Base-by-base conservation (phyloP, 2,797 vertebrate species). In the Leuciscus waleckii region DNA sequence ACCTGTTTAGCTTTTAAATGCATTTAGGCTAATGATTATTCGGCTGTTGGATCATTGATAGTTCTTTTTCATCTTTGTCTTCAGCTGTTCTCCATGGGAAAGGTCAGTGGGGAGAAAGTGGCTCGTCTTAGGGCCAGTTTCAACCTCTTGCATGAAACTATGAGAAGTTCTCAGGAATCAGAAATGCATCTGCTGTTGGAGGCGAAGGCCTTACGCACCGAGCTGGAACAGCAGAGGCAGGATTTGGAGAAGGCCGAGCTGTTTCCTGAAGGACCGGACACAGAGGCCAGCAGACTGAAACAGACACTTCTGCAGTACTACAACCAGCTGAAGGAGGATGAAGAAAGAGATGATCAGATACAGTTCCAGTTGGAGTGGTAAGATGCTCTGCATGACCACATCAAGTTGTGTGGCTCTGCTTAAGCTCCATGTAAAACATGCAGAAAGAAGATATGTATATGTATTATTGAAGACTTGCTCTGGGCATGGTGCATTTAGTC, bases 281-380 rank as follows among this genome's bases (percentile, higher is more conserved):
- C 94, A 0, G 96, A 99, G 93, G 92, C 95, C 88, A 95, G 93
- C 90, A 93, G 91, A 90, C 93, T 97, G 93, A 95, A 96, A 91
- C 94, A 94, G 79, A 95, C 96, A 77, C 95, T 99, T 85, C 95
- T 98, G 58, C 95, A 93, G 91, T 95, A 95, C 79, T 93, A 94
- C 90, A 96, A 96, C 29, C 95, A 97, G 84, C 95, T 97, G 73
- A 93, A 71, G 51, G 94, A 94, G 67, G 90, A 92, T 9, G 96
- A 97, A 93, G 96, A 96, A 87, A 94, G 94, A 89, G 95, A 97
- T 74, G 91, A 89, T 89, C 91, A 95, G 81, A 95, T 93, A 35
- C 95, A 95, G 51, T 94, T 96, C 89, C 92, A 92, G 67, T 41
- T 98, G n/a, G 93, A 95, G 56, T 96, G 97, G 98, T 99, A 93